Conservation (phyloP, 2,888 invertebrate genomes). For the Hanleya hanleyi region DNA sequence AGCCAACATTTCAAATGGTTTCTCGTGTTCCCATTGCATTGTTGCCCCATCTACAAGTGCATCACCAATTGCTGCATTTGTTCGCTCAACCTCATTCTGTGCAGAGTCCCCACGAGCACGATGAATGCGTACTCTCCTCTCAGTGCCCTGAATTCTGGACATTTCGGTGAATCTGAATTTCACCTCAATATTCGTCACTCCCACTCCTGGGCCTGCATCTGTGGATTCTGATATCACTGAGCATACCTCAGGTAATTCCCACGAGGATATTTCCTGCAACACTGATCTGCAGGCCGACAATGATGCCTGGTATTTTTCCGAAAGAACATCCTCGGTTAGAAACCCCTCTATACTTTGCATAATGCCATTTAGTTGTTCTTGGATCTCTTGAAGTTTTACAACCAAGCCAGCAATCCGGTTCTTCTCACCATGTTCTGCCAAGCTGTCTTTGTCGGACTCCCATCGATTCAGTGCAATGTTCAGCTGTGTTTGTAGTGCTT, state of each 20-base stretch:
- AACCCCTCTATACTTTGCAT: not conserved
- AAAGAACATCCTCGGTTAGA: no score
- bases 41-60: no score
- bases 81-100: no score
- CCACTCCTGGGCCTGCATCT: not conserved
- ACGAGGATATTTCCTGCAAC: not conserved
- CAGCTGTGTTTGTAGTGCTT: not conserved
- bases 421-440: not conserved
- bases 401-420: not conserved
- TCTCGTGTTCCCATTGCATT: no score
- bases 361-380: not conserved
- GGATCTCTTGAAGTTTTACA: not conserved
- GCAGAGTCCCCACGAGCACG: no score
- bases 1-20: no score
- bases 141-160: no score
- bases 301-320: not conserved
- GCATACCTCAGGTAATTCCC: not conserved
- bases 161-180: no score
- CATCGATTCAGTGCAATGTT: not conserved
- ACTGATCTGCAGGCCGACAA: not conserved
- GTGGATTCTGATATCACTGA: not conserved
- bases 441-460: not conserved
- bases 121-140: no score
- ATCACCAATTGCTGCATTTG: no score
- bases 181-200: no score